phyloP scores from a whole-genome alignment of 2,888 invertebrate genomes.

The Aleiodes alternator region DNA sequence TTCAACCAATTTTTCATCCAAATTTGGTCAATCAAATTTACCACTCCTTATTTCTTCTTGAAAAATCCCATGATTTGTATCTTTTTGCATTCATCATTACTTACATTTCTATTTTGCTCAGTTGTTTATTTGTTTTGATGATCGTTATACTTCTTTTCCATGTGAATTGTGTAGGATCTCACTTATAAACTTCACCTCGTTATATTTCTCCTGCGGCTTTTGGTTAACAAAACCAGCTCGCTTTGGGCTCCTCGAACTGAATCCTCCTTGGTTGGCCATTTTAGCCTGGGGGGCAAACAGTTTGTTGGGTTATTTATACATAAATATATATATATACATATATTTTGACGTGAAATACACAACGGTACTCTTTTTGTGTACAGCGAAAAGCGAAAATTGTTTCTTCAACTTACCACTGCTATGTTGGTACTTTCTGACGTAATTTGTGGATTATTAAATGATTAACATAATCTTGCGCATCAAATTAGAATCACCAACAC shows the following conservation, averaged over 20 bases:
- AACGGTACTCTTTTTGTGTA: constrained; percentile 20
- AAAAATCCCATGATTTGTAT: no score
- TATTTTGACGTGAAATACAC: constrained; percentile 23
- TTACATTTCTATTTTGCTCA: not conserved
- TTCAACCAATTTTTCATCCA: no score
- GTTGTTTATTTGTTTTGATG: not conserved
- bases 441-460: constrained; percentile 16
- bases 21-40: no score
- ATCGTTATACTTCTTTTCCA: constrained; percentile 14
- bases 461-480: not conserved
- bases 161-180: constrained; percentile 17
- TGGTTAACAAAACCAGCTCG: constrained; percentile 29
- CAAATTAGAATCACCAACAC: not conserved
- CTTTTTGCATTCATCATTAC: not conserved
- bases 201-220: constrained; percentile 34
- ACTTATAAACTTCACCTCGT: constrained; percentile 20
- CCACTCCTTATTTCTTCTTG: no score
- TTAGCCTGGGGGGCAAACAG: constrained; percentile 24
- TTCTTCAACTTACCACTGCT: constrained; percentile 20
- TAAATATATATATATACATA: not conserved
- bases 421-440: constrained; percentile 15
- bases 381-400: constrained; percentile 28
- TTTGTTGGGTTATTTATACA: constrained; percentile 23
- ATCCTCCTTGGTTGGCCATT: constrained; percentile 9
- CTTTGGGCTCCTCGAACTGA: constrained; percentile 16